Percentiles rank a stretch among this genome's conserved stretches.
phyloP scores from a whole-genome alignment of 2,113 vertebrate genomes.

The Asarcornis scutulata region DNA sequence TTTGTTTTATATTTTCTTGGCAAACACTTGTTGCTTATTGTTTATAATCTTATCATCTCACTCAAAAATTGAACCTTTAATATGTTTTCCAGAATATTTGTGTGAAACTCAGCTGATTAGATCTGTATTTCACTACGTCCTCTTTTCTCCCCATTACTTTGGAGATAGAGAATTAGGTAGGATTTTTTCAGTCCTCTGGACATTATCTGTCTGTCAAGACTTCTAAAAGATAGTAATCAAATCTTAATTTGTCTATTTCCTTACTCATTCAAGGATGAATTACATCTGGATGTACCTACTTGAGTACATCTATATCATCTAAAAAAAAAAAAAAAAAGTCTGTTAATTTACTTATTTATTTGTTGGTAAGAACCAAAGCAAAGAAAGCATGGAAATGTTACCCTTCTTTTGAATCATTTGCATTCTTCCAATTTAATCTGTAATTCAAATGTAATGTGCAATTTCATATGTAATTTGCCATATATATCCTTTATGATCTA shows the following conservation, averaged over 20 bases:
- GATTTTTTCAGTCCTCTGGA: background rate
- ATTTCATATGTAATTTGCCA: background rate
- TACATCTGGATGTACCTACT: background rate
- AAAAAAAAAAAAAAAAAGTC: background rate
- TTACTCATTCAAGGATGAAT: background rate
- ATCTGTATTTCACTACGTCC: background rate
- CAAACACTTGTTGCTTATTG: background rate
- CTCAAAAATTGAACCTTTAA: background rate
- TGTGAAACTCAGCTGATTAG: background rate
- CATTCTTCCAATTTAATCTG: background rate
- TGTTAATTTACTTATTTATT: no score
- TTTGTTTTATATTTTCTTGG: constrained; percentile 4
- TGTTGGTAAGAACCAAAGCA: background rate
- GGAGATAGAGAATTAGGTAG: background rate
- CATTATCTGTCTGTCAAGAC: background rate
- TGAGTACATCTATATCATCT: background rate
- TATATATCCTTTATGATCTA: background rate
- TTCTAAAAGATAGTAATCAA: background rate
- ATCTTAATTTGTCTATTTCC: background rate
- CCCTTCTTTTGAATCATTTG: background rate
- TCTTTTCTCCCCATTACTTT: background rate
- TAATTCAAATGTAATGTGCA: background rate
- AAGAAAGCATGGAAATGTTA: background rate
- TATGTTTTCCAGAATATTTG: background rate
- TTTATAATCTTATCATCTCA: background rate